Percentiles rank a stretch among this genome's conserved stretches.
Evolutionary conservation across 2,797 vertebrate species (phyloP).

Genomic region (Aeoliscus strigatus): DNA sequence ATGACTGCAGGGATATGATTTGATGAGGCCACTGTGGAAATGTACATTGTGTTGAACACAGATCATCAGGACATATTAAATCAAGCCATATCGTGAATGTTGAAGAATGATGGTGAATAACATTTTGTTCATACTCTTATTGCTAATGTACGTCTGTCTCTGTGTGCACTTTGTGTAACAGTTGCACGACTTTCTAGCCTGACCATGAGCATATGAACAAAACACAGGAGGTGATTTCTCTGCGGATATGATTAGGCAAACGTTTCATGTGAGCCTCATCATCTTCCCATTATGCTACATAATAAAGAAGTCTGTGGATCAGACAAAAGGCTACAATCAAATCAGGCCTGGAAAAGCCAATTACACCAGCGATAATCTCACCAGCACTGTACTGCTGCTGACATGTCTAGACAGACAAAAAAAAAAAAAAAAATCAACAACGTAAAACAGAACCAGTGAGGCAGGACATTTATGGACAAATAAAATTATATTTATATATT

Average conservation of each 20-base stretch:
- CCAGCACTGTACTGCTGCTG: conserved; percentile 65
- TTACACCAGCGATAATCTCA: conserved; percentile 76
- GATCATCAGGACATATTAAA: no score
- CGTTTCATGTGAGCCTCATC: conserved; percentile 57
- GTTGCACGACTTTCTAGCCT: conserved; percentile 9
- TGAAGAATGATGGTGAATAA: no score
- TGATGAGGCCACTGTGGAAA: no score
- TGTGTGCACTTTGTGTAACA: neutral
- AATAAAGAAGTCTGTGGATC: conserved; percentile 69
- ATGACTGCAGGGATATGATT: conserved; percentile 4
- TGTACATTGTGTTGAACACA: no score
- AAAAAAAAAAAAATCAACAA: no score
- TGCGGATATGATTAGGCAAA: conserved; percentile 47
- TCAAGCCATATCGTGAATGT: no score
- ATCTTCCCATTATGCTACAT: conserved; percentile 65
- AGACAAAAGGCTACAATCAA: conserved; percentile 72
- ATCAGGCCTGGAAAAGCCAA: conserved; percentile 74
- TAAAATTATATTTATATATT: no score
- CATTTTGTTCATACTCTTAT: no score
- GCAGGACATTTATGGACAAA: conserved; percentile 28
- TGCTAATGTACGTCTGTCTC: no score
- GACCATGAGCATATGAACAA: conserved; percentile 29
- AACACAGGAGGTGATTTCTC: conserved; percentile 44
- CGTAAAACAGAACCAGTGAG: conserved; percentile 28
- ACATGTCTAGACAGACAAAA: conserved; percentile 60